phyloP scores from a whole-genome alignment of 1,140 invertebrate species.

The Camponotus pennsylvanicus region DNA sequence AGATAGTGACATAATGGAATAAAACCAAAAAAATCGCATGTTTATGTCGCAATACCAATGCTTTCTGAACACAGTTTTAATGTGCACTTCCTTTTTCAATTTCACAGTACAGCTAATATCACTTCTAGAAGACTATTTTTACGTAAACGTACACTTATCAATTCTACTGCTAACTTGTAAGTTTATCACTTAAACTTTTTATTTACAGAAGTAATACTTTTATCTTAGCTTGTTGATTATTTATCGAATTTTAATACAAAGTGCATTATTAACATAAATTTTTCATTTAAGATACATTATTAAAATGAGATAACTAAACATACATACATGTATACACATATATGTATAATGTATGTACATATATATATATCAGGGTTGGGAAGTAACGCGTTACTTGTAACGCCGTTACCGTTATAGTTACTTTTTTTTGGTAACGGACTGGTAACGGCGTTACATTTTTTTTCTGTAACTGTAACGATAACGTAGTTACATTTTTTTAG shows the following conservation, averaged over 20 bases:
- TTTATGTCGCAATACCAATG: neutral
- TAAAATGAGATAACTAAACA: neutral
- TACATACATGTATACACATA: too few species aligned
- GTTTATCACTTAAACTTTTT: neutral
- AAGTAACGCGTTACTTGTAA: too few species aligned
- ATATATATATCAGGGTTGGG: too few species aligned
- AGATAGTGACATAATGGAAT: neutral
- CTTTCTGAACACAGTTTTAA: neutral
- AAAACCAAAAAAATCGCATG: conserved; percentile 1
- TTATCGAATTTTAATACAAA: conserved; percentile 4
- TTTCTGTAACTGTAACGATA: too few species aligned
- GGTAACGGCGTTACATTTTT: too few species aligned
- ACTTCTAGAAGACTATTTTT: neutral
- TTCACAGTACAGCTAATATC: neutral
- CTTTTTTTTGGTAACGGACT: too few species aligned
- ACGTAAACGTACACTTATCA: neutral
- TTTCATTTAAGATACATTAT: neutral
- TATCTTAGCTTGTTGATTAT: conserved; percentile 8
- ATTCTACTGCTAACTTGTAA: neutral
- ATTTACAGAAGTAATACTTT: conserved; percentile 1
- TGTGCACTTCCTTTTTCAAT: neutral
- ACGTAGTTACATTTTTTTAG: too few species aligned
- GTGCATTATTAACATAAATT: neutral
- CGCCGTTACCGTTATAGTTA: too few species aligned
- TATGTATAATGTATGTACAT: too few species aligned